Conservation (phyloP, 2,113 vertebrate genomes). For the Recurvirostra avosetta region DNA sequence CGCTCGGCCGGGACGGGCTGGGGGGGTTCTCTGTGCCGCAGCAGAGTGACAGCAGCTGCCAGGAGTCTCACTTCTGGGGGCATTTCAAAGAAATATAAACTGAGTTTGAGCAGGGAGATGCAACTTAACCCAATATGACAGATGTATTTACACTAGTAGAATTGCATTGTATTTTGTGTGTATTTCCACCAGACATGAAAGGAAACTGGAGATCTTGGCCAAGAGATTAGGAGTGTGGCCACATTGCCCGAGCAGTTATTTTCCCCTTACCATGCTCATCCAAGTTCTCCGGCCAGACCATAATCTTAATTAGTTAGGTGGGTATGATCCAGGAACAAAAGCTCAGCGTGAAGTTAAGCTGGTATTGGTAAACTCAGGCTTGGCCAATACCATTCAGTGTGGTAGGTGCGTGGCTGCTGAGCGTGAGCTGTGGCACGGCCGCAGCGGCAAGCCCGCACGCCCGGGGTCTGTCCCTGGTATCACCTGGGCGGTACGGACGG, state of each 20-base stretch:
- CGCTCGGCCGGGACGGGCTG: not conserved
- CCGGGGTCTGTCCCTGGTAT: no score
- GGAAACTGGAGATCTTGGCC: not conserved
- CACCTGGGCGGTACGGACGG: not conserved
- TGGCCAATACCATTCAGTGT: no score
- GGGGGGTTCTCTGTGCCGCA: not conserved
- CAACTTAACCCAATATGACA: not conserved
- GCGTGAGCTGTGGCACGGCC: no score
- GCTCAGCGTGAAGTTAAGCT: not conserved
- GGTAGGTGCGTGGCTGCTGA: no score
- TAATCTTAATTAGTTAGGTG: not conserved
- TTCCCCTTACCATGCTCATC: not conserved
- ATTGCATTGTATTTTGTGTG: not conserved
- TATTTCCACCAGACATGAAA: not conserved
- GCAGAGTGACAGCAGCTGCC: not conserved
- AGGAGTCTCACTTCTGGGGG: not conserved
- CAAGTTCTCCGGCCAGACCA: not conserved
- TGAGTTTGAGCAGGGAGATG: not conserved
- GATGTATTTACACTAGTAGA: not conserved
- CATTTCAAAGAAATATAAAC: not conserved
- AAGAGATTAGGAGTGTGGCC: not conserved
- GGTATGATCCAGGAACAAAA: not conserved
- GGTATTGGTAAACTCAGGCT: not conserved
- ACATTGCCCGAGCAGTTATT: not conserved
- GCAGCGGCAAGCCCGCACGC: no score